These are phyloP conservation scores for Channa argus DNA, from an alignment of 2,113 vertebrate genomes.

Conservation along the genomic window DNA sequence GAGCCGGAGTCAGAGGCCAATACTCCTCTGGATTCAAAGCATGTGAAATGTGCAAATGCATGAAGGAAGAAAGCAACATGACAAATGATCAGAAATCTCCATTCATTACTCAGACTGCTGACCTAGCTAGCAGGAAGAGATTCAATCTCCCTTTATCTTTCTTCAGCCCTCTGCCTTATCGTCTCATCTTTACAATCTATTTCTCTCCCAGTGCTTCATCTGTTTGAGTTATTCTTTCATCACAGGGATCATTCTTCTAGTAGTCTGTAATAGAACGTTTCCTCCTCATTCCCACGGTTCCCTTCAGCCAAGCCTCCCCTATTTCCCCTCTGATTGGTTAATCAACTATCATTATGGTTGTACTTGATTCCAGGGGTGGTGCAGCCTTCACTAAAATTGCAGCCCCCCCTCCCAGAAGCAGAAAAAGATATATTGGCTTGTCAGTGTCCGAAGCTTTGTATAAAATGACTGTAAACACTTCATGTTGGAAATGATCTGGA, in stretches of 20 bases:
- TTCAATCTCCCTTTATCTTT: constrained; percentile 49
- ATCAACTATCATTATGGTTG: neutral
- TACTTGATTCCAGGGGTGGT: too few relatives aligned
- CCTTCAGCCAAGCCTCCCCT: neutral
- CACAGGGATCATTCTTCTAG: neutral
- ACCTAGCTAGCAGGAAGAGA: constrained; percentile 36
- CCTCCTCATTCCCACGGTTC: neutral
- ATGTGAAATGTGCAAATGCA: constrained; percentile 31
- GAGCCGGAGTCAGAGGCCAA: neutral
- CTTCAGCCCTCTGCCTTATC: constrained; percentile 16
- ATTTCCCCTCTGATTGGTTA: neutral
- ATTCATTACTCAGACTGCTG: constrained; percentile 53
- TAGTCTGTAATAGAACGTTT: neutral
- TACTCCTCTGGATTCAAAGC: neutral
- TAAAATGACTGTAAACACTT: too few relatives aligned
- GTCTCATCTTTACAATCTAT: constrained; percentile 30
- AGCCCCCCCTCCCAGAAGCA: too few relatives aligned
- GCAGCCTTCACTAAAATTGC: too few relatives aligned
- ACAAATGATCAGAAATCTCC: constrained; percentile 28
- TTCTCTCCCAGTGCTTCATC: constrained; percentile 19
- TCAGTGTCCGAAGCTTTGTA: too few relatives aligned
- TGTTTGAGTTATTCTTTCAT: constrained; percentile 18
- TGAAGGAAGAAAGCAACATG: constrained; percentile 15
- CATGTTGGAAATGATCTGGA: too few relatives aligned
- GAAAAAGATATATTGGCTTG: too few relatives aligned